Base-by-base conservation (phyloP, 2,113 vertebrate genomes). In the Phodopus roborovskii region DNA sequence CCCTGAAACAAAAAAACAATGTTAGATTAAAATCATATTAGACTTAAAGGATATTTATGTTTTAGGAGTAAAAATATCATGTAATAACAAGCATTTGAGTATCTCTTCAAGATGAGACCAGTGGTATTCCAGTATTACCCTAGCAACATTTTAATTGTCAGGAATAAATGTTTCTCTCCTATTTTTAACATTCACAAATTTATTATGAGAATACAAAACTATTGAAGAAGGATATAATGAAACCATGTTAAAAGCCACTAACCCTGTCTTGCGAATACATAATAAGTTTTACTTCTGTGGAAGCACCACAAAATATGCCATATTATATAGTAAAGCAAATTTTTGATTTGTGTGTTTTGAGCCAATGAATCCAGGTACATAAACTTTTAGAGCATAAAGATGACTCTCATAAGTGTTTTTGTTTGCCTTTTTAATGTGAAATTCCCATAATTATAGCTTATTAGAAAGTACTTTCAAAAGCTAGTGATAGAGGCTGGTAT, bases 321-420 rank as follows among this genome's bases (percentile, higher is more conserved):
- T 36, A 56, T 39, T 36, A 56, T 39, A 64, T 36, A 33, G 10
- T 92, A 85, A 78, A 89, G 48, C 26, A 22, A 56, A 5, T 79
- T 42, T 71, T 9, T 26, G 0, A 2, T 50, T 50, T 0, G 4
- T 87, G 16, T 33, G 8, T 71, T 22, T 58, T 36, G 5, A 60
- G 22, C 42, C 22, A 75, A 30, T 86, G 6, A 86, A 19, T 73
- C 3, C 20, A 85, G 20, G 56, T 92, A 28, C 60, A 24, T 64
- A 60, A 94, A 68, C 0, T 17, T 92, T 4, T 42, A 1, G 1
- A 42, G 5, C 0, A 60, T 30, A 45, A 4, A 26, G 2, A 0
- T 60, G 11, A 33, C 13, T 28, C 45, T 62, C 24, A 19, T 45
- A 48, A 75, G 22, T 45, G 0, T 19, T 83, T 75, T 48, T 73